Evolutionary conservation across 1,140 invertebrate species (phyloP), one percentile per base, ranked within the genome.

Genomic region (Diploscapter pachys): DNA sequence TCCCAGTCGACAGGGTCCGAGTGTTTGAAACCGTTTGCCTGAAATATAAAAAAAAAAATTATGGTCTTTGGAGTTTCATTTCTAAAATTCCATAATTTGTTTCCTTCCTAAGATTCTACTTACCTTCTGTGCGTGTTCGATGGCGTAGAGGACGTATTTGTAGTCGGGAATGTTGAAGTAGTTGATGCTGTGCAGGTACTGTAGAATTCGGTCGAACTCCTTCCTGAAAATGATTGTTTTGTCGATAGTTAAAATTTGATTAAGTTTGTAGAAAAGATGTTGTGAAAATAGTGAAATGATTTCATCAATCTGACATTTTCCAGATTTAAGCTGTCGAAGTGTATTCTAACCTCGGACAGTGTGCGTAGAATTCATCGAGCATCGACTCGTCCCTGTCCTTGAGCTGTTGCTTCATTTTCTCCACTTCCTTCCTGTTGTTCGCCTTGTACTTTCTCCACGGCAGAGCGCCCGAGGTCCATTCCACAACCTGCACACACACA

Each of bases 101-200:
- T 59, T 1, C 9, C 31, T 59, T 31, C 31, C 9, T 11, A 11
- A 11, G 9, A 59, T 59, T 71, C 54, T 8, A 11, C 70, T 13
- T n/a, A 71, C 70, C 72, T 54, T 76, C 50, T 65, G 31, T 49
- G 76, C 76, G 52, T 77, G 76, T 51, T 75, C 50, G 51, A 77
- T 61, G 57, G 71, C 73, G 13, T 69, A 66, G 72, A 69, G 69
- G 61, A 77, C 56, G 63, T 69, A 77, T 50, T 69, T 68, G 72
- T 77, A 77, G 72, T 77, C 76, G 6, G 76, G 76, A 48, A 77
- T 75, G 53, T 64, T 63, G 31, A 69, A 73, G 63, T 77, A 77
- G 2, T n/a, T 59, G 31, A 77, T 63, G 5, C 11, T 69, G 65
- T 77, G 71, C 8, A 77, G 4, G 65, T 77, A 77, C 68, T 67